Base-by-base conservation (phyloP, 2,797 vertebrate species). In the Phoxinus dragarum region DNA sequence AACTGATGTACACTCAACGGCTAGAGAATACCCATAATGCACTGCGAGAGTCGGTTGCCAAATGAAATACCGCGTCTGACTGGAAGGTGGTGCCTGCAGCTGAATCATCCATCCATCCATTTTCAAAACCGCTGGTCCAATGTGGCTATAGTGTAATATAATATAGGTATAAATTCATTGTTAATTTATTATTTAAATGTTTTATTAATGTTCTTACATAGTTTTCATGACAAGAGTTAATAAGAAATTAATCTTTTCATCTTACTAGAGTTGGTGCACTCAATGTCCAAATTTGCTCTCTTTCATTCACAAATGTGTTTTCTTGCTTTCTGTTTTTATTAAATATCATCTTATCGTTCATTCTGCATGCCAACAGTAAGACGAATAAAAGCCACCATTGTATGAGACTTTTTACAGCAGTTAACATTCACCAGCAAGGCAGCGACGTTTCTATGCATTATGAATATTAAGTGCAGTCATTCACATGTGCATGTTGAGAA, bases 401-500 rank as follows among this genome's bases (percentile, higher is more conserved):
- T 67, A 16, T 68, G 6, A 52, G 64, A 81, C 44, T 9, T 69
- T 69, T 69, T 3, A n/a, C 16, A 54, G 34, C 66, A 1, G 23
- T 47, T 49, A 34, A 36, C 40, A 80, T 34, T 8, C 31, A 67
- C 19, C 16, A 80, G 40, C 40, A 66, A n/a, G 14, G 14, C 66
- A 71, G 36, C 34, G 31, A 27, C 47, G 59, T 82, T 72, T 81
- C 14, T 40, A 9, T 17, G 31, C 42, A 54, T 81, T 72, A 72
- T 42, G 49, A 31, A 81, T 27, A 49, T 54, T 42, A 59, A 69
- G 31, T 1, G 3, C 19, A 59, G 67, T 36, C 36, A 81, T 67
- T 80, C 61, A 67, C 66, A 47, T 44, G 6, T 36, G 66, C 42
- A 68, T 68, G 61, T 49, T 68, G 44, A 49, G 61, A 80, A 80